A percentile compares a stretch with the other conserved stretches of the same genome.
Evolutionary conservation across 2,797 vertebrate species (phyloP).

Genomic region (Cryptoprocta ferox): DNA sequence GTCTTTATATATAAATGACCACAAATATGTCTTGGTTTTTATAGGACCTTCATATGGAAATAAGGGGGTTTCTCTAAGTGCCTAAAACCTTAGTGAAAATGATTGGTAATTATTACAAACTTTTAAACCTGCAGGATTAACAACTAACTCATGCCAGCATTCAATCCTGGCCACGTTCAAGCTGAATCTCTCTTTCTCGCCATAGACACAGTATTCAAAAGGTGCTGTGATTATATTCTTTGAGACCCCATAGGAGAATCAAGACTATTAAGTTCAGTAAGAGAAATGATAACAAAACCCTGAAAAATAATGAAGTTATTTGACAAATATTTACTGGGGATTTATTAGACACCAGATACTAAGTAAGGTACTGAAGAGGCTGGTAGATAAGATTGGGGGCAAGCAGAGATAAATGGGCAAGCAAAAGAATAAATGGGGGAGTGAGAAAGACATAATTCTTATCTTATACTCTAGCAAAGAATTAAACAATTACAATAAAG

Average conservation of each 20-base stretch:
- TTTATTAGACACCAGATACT: not conserved
- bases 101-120: not conserved
- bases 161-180: not conserved
- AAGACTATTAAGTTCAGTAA: not conserved
- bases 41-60: not conserved
- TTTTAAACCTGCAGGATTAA: constrained; percentile 22
- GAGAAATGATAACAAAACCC: not conserved
- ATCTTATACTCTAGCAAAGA: not conserved
- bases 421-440: not conserved
- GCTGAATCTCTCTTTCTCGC: not conserved
- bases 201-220: not conserved
- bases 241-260: not conserved
- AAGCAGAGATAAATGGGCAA: not conserved
- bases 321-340: constrained; percentile 27
- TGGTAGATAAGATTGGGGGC: not conserved
- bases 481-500: constrained; percentile 1
- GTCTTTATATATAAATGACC: not conserved
- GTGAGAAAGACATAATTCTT: not conserved
- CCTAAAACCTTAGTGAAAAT: not conserved
- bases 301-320: not conserved
- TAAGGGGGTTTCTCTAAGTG: not conserved
- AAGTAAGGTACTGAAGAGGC: not conserved
- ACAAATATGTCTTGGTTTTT: not conserved
- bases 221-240: not conserved
- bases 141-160: not conserved